Evolutionary conservation across 92 coral and sea anemone species (phyloP).

Genomic region (Galaxea fascicularis): DNA sequence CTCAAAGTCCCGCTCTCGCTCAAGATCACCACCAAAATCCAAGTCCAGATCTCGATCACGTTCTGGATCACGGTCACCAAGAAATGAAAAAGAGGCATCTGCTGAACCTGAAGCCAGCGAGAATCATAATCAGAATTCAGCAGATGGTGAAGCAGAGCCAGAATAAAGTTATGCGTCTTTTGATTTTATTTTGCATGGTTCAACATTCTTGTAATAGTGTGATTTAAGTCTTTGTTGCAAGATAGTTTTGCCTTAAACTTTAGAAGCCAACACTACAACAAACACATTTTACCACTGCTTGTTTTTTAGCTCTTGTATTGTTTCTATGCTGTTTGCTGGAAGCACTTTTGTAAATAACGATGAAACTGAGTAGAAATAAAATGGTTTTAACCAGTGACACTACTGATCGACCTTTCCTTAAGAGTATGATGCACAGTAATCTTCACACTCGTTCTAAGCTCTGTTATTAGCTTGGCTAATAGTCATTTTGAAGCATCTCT

Average conservation of each 20-base stretch:
- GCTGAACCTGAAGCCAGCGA: constrained; percentile 57
- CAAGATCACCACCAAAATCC: constrained; percentile 56
- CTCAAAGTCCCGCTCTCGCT: constrained; percentile 43
- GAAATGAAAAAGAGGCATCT: constrained; percentile 57
- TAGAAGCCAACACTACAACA: background rate
- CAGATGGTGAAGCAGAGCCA: constrained; percentile 9
- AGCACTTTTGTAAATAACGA: background rate
- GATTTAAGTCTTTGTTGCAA: background rate
- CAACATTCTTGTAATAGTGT: no score
- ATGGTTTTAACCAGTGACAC: background rate
- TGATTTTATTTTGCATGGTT: background rate
- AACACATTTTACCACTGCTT: background rate
- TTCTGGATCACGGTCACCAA: constrained; percentile 57
- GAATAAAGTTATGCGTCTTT: background rate
- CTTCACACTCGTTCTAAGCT: no score
- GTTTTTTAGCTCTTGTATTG: background rate
- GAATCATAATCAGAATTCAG: constrained; percentile 32
- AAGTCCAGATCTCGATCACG: constrained; percentile 49
- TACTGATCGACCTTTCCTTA: background rate
- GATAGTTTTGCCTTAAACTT: background rate
- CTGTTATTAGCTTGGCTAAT: no score
- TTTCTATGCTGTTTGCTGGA: constrained; percentile 12
- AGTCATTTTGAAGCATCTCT: no score
- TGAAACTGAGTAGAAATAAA: background rate
- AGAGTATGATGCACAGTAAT: background rate